phyloP scores from a whole-genome alignment of 1,140 invertebrate genomes.

The Rhyacophila brunnea region DNA sequence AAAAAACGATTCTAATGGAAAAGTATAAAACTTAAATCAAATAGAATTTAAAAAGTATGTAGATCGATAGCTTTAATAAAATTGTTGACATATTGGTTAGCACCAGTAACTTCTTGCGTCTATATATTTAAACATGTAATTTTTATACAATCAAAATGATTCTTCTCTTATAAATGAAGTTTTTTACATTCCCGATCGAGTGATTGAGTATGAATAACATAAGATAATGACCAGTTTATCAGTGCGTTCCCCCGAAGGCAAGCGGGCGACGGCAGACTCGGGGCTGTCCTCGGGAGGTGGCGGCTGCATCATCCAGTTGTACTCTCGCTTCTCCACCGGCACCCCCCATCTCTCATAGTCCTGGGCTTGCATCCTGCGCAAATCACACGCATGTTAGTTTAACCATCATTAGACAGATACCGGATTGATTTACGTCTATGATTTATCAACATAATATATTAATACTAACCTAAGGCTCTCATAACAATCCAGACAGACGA shows the following conservation, averaged over 20 bases:
- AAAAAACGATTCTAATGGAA: no score
- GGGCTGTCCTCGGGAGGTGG: slow-evolving; percentile 84
- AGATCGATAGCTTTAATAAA: no score
- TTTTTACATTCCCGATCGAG: no score
- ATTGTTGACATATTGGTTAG: no score
- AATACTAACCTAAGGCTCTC: slow-evolving; percentile 66
- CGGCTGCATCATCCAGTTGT: slow-evolving; percentile 89
- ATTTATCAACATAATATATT: background rate
- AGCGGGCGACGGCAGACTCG: slow-evolving; percentile 73
- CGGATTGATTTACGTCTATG: background rate
- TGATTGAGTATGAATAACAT: slow-evolving; percentile 57
- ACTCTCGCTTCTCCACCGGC: slow-evolving; percentile 81
- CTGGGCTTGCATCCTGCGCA: slow-evolving; percentile 70
- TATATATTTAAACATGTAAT: no score
- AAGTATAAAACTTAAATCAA: no score
- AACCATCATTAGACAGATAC: background rate
- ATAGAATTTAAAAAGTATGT: no score
- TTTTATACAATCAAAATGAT: no score
- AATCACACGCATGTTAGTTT: background rate
- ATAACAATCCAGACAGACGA: slow-evolving; percentile 90
- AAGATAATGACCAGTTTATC: slow-evolving; percentile 72
- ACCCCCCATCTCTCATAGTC: slow-evolving; percentile 88
- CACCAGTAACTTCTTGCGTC: no score
- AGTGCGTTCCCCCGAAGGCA: slow-evolving; percentile 77
- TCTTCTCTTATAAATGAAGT: no score